Conservation (phyloP, 2,113 vertebrate species). For the Motacilla alba region DNA sequence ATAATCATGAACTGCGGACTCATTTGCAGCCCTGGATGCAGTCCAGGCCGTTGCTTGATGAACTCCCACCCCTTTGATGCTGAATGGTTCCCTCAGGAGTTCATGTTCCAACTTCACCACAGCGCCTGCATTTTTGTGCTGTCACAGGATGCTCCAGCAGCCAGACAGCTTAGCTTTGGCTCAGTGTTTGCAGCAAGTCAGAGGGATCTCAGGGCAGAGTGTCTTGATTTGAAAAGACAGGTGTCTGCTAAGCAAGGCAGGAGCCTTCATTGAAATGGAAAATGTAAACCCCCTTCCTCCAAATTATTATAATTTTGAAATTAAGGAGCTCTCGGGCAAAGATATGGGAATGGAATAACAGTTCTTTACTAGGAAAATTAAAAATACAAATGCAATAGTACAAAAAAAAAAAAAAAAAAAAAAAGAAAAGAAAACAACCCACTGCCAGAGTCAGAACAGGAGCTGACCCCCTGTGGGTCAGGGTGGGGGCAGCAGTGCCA, state of each 20-base stretch:
- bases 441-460: too few species aligned
- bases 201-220: not conserved
- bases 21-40: not conserved
- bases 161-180: not conserved
- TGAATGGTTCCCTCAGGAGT: not conserved
- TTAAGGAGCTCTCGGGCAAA: not conserved
- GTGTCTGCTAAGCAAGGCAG: not conserved
- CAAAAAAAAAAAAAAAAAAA: too few species aligned
- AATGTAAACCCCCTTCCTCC: not conserved
- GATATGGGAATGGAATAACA: not conserved
- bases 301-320: not conserved
- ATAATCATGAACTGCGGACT: not conserved
- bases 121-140: not conserved
- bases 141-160: not conserved
- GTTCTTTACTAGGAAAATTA: rapidly evolving
- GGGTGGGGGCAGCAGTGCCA: too few species aligned
- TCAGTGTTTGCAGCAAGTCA: not conserved
- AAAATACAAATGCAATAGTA: too few species aligned
- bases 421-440: too few species aligned
- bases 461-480: too few species aligned
- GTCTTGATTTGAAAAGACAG: not conserved
- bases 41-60: not conserved
- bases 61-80: not conserved
- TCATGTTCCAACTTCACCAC: not conserved
- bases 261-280: not conserved